These are phyloP conservation scores for Campoletis raptor DNA, from an alignment of 2,888 invertebrate genomes.

Conservation along the genomic window DNA sequence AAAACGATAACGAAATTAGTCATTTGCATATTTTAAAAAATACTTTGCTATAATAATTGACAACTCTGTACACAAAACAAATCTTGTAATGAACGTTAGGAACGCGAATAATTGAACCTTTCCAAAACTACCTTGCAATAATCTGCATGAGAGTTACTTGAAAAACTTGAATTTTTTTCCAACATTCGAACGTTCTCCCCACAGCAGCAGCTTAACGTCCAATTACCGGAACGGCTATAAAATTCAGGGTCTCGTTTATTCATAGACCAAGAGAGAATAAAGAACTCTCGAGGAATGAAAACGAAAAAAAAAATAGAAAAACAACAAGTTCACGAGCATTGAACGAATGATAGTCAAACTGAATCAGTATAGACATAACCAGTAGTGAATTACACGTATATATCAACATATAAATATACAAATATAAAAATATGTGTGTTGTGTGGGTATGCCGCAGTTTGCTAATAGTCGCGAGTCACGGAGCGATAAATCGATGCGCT, in stretches of 20 bases:
- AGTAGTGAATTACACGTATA: conserved; percentile 21
- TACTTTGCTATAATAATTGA: background rate
- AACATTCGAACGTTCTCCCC: background rate
- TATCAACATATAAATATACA: conserved; percentile 11
- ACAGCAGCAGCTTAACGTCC: background rate
- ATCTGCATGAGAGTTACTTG: background rate
- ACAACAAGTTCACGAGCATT: conserved; percentile 19
- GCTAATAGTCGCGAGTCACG: conserved; percentile 66
- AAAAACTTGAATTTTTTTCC: background rate
- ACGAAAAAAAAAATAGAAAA: background rate
- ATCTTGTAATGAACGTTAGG: background rate
- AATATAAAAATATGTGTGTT: background rate
- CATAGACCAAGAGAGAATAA: conserved; percentile 18
- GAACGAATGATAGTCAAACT: conserved; percentile 42
- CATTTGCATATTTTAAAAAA: background rate
- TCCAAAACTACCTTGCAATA: background rate
- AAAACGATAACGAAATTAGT: too few species aligned
- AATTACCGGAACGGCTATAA: conserved; percentile 37
- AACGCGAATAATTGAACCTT: background rate
- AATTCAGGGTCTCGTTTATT: conserved; percentile 34
- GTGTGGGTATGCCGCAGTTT: conserved; percentile 31
- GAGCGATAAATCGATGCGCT: conserved; percentile 72
- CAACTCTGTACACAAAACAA: background rate
- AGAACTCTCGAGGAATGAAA: background rate
- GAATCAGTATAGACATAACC: conserved; percentile 33